Conservation (phyloP, 2,888 invertebrate species). For the Leptura quadrifasciata region DNA sequence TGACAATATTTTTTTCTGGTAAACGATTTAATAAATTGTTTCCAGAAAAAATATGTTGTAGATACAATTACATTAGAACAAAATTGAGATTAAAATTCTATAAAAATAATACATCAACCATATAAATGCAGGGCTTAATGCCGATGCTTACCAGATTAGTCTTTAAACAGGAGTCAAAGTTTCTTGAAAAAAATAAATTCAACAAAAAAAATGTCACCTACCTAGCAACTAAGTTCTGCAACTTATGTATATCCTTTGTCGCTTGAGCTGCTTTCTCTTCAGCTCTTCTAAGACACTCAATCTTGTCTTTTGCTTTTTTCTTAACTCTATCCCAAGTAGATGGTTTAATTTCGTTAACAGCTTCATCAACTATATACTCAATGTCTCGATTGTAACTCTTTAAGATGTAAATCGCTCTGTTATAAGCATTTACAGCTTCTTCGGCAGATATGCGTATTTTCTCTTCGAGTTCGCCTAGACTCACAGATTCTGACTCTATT, state of each 20-base stretch:
- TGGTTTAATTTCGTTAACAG: conserved; percentile 78
- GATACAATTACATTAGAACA: no score
- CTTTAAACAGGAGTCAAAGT: no score
- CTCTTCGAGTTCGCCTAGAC: conserved; percentile 77
- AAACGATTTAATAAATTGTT: no score
- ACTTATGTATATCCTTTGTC: conserved; percentile 70
- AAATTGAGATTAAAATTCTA: no score
- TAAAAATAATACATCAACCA: no score
- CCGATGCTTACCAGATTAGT: no score
- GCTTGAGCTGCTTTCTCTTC: conserved; percentile 76
- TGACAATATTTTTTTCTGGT: no score
- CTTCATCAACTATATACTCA: conserved; percentile 78
- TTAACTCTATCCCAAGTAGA: conserved; percentile 77
- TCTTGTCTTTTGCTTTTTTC: conserved; percentile 77
- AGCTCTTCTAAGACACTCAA: conserved; percentile 76
- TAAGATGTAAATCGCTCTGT: conserved; percentile 78
- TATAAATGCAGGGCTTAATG: no score
- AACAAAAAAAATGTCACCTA: conserved; percentile 15
- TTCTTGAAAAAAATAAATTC: neutral
- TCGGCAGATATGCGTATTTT: conserved; percentile 77
- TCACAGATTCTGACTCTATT: conserved; percentile 71
- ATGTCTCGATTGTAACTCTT: conserved; percentile 77
- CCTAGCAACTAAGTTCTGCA: conserved; percentile 73
- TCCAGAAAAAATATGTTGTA: no score
- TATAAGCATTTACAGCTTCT: conserved; percentile 82